Evolutionary conservation across 1,140 invertebrate species (phyloP), one percentile per base, ranked within the genome.

Genomic region (Scaptodrosophila lebanonensis): DNA sequence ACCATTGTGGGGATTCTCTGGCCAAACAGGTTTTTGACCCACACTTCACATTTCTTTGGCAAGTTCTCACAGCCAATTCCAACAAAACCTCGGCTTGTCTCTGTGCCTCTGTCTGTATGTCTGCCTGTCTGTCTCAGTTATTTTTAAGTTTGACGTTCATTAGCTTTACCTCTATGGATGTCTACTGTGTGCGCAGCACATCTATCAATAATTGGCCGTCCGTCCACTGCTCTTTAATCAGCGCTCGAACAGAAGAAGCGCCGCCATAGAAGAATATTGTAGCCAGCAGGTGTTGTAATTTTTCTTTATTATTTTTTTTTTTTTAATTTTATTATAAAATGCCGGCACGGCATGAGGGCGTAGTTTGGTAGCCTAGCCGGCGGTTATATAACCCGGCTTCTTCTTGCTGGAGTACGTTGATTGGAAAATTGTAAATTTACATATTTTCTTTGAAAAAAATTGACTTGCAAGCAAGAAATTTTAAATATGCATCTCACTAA

Each of bases 71-170:
- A n/a, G n/a, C n/a, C n/a, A n/a, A n/a, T 68, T 71, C 54, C 56
- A 59, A 65, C 64, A 59, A 56, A 38, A 11, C 40, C 42, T 45
- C 30, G 9, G 35, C 27, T 39, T 35, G 56, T 45, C 44, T 47
- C 35, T 56, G 56, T 58, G 52, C 39, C 35, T 29, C 43, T 38
- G 40, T 30, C 39, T 52, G 12, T 12, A 16, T 54, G 33, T 13
- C 29, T 35, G 56, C 16, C 13, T 32, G 16, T 27, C 44, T 30
- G 67, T 61, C n/a, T n/a, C 22, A 25, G 22, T 73, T 68, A 68
- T 73, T 73, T 56, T 60, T 68, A 68, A 64, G 38, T 30, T 68
- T 60, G 38, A 60, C 51, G 53, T 66, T 65, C 59, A 67, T 73
- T 68, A 73, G 47, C 54, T 59, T 36, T 39, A 44, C 39, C 42